Conservation (phyloP, 2,888 invertebrate genomes). For the Gymnosoma rotundatum region DNA sequence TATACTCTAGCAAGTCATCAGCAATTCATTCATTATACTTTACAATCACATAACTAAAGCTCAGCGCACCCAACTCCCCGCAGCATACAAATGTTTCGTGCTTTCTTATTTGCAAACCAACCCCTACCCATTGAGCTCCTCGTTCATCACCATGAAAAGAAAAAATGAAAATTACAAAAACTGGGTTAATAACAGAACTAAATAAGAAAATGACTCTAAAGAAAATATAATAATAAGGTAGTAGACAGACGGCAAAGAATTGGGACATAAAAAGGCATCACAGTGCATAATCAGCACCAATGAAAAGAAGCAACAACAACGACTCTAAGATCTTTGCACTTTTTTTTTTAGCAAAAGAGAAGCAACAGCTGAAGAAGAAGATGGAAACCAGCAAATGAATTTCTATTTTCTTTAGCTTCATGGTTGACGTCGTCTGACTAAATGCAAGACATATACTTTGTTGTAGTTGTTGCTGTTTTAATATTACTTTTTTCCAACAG, state of each 20-base stretch:
- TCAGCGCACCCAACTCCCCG: slow-evolving; percentile 46
- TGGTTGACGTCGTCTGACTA: slow-evolving; percentile 25
- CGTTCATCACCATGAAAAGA: slow-evolving; percentile 3
- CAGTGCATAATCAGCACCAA: slow-evolving; percentile 74
- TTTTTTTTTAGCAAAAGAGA: background rate
- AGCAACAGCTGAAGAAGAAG: background rate
- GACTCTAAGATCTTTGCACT: slow-evolving; percentile 29
- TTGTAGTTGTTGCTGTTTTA: slow-evolving; percentile 18
- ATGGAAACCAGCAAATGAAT: slow-evolving; percentile 53
- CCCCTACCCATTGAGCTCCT: background rate
- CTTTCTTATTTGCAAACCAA: background rate
- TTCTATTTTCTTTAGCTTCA: slow-evolving; percentile 34
- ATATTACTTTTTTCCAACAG: slow-evolving; percentile 32
- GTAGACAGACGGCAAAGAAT: slow-evolving; percentile 63
- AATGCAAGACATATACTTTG: slow-evolving; percentile 51
- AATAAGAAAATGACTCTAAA: slow-evolving; percentile 54
- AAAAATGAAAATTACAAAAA: slow-evolving; percentile 71
- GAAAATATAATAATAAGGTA: slow-evolving; percentile 39
- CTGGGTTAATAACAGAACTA: slow-evolving; percentile 80
- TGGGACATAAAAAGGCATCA: slow-evolving; percentile 69
- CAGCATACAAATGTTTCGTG: slow-evolving; percentile 48
- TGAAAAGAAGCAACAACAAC: slow-evolving; percentile 34
- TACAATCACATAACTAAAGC: slow-evolving; percentile 25
- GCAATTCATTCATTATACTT: slow-evolving; percentile 61
- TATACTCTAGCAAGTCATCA: slow-evolving; percentile 62